phyloP scores from a whole-genome alignment of 2,888 invertebrate species.

The Pasiphila rectangulata region DNA sequence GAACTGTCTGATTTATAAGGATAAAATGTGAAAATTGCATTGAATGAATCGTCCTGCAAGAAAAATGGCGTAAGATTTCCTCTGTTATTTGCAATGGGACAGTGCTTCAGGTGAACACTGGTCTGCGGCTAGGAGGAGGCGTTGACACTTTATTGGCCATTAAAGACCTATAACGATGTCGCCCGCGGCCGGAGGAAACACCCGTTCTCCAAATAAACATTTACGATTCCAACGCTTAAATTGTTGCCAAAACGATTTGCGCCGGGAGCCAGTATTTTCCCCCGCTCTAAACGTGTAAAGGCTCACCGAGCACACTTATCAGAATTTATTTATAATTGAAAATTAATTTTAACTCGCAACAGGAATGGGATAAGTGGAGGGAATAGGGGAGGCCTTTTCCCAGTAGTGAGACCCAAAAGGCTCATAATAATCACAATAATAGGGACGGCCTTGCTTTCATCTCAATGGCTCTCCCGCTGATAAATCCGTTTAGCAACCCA shows the following conservation, averaged over 20 bases:
- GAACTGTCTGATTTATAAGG: slow-evolving; percentile 1
- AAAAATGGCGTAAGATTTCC: slow-evolving; percentile 27
- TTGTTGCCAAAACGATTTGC: slow-evolving; percentile 74
- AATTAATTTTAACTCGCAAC: slow-evolving; percentile 70
- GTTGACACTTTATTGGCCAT: slow-evolving; percentile 77
- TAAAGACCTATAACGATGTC: slow-evolving; percentile 73
- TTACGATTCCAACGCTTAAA: slow-evolving; percentile 73
- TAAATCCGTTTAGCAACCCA: slow-evolving; percentile 31
- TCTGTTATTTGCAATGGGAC: slow-evolving; percentile 33
- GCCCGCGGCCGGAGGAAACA: slow-evolving; percentile 60
- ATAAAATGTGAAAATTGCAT: slow-evolving; percentile 25
- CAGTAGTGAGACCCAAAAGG: too few relatives aligned
- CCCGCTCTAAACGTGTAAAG: slow-evolving; percentile 66
- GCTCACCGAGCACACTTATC: slow-evolving; percentile 71
- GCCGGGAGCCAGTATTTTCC: slow-evolving; percentile 57
- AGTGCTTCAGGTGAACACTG: slow-evolving; percentile 62
- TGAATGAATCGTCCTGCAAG: slow-evolving; percentile 18
- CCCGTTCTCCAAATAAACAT: slow-evolving; percentile 72
- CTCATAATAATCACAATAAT: too few relatives aligned
- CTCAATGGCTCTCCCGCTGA: slow-evolving; percentile 48
- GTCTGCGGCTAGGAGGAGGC: slow-evolving; percentile 56
- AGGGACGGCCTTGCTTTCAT: slow-evolving; percentile 50
- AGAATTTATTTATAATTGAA: slow-evolving; percentile 75
- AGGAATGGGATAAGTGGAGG: too few relatives aligned
- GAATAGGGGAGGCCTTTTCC: too few relatives aligned